These are phyloP conservation scores for Pangasius sanitwongsei DNA, from an alignment of 2,797 vertebrate species.

Conservation along the genomic window DNA sequence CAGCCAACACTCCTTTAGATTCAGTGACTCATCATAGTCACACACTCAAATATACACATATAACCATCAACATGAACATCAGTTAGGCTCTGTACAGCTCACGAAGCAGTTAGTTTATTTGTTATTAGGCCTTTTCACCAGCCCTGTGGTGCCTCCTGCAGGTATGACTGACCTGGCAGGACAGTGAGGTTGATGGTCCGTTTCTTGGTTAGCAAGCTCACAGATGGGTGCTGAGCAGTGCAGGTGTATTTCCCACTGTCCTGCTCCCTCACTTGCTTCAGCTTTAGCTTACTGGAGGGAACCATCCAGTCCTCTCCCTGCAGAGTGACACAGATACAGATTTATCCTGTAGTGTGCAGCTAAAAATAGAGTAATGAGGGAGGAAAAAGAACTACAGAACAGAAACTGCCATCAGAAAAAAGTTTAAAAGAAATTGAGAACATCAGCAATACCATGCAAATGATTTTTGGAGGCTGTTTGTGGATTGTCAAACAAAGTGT, in stretches of 20 bases:
- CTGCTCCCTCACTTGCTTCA: conserved; percentile 63
- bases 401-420: neutral
- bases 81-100: neutral
- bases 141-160: neutral
- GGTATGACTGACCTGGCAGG: conserved; percentile 67
- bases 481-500: neutral
- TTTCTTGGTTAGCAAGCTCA: conserved; percentile 68
- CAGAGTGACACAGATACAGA: conserved; percentile 32
- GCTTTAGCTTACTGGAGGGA: conserved; percentile 66
- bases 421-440: neutral
- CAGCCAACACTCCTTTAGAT: neutral
- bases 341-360: neutral
- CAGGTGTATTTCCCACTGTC: conserved; percentile 78
- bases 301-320: conserved; percentile 78
- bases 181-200: conserved; percentile 72
- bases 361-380: conserved; percentile 10
- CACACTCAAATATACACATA: neutral
- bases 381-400: conserved; percentile 13
- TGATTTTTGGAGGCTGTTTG: neutral
- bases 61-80: neutral
- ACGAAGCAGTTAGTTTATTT: neutral
- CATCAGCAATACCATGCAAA: neutral
- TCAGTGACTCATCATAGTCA: neutral
- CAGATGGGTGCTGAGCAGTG: conserved; percentile 68
- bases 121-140: neutral